Base-by-base conservation (phyloP, 2,888 invertebrate species). In the Andricus quercusramuli region DNA sequence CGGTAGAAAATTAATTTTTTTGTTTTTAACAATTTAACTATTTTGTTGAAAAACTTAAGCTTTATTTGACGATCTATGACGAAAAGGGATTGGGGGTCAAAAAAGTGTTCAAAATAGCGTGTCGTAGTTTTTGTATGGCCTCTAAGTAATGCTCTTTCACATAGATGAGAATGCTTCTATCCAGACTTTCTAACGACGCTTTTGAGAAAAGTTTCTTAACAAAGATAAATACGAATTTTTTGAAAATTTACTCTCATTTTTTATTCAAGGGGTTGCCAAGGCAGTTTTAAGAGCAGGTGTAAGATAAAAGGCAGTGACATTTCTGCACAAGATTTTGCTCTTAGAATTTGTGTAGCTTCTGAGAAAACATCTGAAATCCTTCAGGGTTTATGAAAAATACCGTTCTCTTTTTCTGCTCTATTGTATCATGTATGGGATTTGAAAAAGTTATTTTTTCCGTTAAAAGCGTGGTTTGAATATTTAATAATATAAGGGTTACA, bases 281-380 rank as follows among this genome's bases (percentile, higher is more conserved):
- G 3, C 11, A 59, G 22, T 13, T 59, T 11, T 59, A 59, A 13
- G 22, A 11, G 6, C 22, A 59, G 22, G 4, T 59, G 22, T 22
- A 11, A 59, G 59, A 3, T 59, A 59, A 22, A 0, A n/a, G 11
- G 13, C 20, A 59, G 11, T 9, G n/a, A 59, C 11, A 17, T 59
- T 59, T 56, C 22, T 59, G 59, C 13, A 59, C 59, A 59, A 59
- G 59, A 59, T 59, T 59, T n/a, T 59, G 11, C 59, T 59, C 59
- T 22, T 59, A 22, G 59, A 59, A 22, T 59, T 59, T 59, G 22
- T 22, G 4, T 3, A 11, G 11, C 59, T 22, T n/a, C 22, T 13
- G 11, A 13, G 59, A 9, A 22, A 59, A 59, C 13, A 22, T 22
- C 11, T 1, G 2, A 59, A 22, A 59, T 59, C 13, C 22, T 59